Percentiles rank a stretch among this genome's conserved stretches.
phyloP scores from a whole-genome alignment of 2,888 invertebrate species.

The Lasioglossum oenotherae region DNA sequence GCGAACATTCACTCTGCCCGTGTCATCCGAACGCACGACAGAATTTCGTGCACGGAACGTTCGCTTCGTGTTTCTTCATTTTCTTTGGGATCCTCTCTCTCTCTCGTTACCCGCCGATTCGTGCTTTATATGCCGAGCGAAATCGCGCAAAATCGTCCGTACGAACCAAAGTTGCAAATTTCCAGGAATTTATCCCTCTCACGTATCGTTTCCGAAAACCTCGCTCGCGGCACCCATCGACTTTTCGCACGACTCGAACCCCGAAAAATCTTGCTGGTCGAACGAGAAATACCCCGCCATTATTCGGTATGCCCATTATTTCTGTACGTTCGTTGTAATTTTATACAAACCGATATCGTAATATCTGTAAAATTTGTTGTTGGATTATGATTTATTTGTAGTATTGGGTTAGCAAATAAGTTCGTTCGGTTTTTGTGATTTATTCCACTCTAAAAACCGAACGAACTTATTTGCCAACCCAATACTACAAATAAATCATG shows the following conservation, averaged over 20 bases:
- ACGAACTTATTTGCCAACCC: too few species aligned
- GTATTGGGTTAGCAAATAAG: too few species aligned
- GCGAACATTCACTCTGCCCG: neutral
- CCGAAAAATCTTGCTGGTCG: slow-evolving; percentile 10
- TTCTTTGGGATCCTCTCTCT: neutral
- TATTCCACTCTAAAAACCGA: too few species aligned
- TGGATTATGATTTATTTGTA: too few species aligned
- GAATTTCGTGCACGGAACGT: slow-evolving; percentile 27
- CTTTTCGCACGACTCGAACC: neutral
- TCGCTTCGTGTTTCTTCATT: neutral
- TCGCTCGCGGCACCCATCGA: slow-evolving; percentile 14
- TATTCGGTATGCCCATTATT: neutral
- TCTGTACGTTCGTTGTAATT: too few species aligned
- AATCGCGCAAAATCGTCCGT: slow-evolving; percentile 33
- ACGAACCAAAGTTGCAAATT: slow-evolving; percentile 13
- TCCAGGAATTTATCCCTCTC: slow-evolving; percentile 28
- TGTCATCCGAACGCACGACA: slow-evolving; percentile 6
- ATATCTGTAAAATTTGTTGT: neutral
- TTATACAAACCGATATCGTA: too few species aligned
- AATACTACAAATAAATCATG: too few species aligned
- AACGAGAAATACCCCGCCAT: neutral
- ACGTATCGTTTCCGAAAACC: slow-evolving; percentile 36
- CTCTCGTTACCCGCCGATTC: neutral
- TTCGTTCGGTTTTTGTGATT: too few species aligned
- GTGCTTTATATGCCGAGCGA: slow-evolving; percentile 38